Evolutionary conservation across 2,888 invertebrate species (phyloP).

Genomic region (Calliphora vomitoria): DNA sequence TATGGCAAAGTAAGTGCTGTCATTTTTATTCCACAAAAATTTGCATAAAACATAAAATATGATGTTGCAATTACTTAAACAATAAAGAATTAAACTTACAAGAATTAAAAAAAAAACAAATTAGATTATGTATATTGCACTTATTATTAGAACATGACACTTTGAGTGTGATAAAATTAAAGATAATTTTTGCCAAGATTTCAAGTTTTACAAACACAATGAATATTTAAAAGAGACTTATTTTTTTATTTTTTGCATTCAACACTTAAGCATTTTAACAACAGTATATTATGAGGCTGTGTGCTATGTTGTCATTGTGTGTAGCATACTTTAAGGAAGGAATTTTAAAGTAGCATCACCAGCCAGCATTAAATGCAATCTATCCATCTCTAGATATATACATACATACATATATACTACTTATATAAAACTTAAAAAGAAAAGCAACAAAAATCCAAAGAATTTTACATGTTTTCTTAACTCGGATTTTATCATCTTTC

Average conservation of each 20-base stretch:
- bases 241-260: background rate
- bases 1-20: no score
- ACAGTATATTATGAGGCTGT: background rate
- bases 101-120: slow-evolving; percentile 44
- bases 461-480: slow-evolving; percentile 36
- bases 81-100: slow-evolving; percentile 7
- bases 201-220: slow-evolving; percentile 27
- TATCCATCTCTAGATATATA: background rate
- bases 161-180: slow-evolving; percentile 42
- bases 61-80: slow-evolving; percentile 25
- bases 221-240: slow-evolving; percentile 26
- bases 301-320: background rate
- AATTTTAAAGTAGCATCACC: slow-evolving; percentile 38
- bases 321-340: slow-evolving; percentile 44
- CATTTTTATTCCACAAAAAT: slow-evolving; percentile 13
- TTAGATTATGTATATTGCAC: slow-evolving; percentile 47
- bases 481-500: slow-evolving; percentile 25
- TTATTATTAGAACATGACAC: slow-evolving; percentile 57
- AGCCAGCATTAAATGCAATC: background rate
- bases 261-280: slow-evolving; percentile 26
- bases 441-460: background rate
- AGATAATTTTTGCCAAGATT: slow-evolving; percentile 41
- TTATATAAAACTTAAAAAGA: slow-evolving; percentile 15
- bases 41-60: slow-evolving; percentile 15
- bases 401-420: no score